A percentile compares a stretch with the other conserved stretches of the same genome.
phyloP scores from a whole-genome alignment of 2,797 vertebrate genomes.

The Ceryle rudis region DNA sequence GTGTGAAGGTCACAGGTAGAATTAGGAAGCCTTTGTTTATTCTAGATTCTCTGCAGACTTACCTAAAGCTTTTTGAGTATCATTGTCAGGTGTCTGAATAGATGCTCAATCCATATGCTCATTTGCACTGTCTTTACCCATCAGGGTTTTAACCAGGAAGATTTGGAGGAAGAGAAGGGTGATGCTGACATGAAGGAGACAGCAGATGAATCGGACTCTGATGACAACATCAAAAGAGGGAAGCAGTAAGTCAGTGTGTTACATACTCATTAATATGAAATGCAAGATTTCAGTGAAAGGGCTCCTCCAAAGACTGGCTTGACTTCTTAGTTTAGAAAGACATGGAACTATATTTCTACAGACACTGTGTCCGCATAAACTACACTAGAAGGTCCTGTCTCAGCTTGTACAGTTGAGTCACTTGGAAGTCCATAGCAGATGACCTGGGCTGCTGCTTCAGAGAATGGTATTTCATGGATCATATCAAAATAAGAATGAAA shows the following conservation, averaged over 20 bases:
- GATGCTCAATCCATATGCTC: background rate
- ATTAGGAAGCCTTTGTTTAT: background rate
- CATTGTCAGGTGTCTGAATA: background rate
- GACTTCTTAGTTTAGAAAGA: background rate
- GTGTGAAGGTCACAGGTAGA: background rate
- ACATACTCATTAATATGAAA: background rate
- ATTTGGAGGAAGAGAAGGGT: constrained; percentile 88
- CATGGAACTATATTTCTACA: background rate
- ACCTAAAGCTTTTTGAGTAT: background rate
- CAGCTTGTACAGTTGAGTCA: background rate
- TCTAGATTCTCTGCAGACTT: background rate
- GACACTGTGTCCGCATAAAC: background rate
- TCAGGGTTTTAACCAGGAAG: constrained; percentile 98
- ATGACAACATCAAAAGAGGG: constrained; percentile 89
- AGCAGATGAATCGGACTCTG: constrained; percentile 93
- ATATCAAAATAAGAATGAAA: background rate
- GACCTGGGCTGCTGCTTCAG: background rate
- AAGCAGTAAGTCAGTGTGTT: constrained; percentile 84
- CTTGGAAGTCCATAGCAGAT: background rate
- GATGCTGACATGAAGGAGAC: constrained; percentile 75
- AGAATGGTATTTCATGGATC: background rate
- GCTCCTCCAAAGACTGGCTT: background rate
- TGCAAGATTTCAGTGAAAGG: background rate
- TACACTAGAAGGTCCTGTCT: background rate
- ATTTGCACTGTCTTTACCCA: constrained; percentile 31